phyloP scores from a whole-genome alignment of 2,797 vertebrate genomes.

The Anisognathus igniventris region DNA sequence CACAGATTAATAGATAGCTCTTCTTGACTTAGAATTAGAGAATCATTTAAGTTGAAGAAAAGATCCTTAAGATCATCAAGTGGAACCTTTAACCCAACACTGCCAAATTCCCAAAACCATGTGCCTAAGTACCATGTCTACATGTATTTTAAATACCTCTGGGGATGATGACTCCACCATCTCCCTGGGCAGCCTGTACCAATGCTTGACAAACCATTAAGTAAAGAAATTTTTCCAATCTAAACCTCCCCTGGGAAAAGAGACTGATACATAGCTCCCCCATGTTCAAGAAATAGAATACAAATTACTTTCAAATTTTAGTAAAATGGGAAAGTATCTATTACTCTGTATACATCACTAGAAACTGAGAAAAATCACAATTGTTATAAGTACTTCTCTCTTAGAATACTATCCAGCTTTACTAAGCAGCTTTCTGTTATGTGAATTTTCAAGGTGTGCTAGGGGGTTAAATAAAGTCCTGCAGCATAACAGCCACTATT shows the following conservation, averaged over 20 bases:
- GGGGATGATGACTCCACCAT: not conserved
- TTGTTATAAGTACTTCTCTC: not conserved
- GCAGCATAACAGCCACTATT: not conserved
- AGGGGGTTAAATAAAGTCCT: not conserved
- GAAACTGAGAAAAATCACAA: not conserved
- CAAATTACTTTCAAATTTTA: not conserved
- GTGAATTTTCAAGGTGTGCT: not conserved
- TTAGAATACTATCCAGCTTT: not conserved
- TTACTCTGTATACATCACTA: not conserved
- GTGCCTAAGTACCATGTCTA: not conserved
- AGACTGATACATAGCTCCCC: not conserved
- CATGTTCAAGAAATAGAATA: not conserved
- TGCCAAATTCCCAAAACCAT: not conserved
- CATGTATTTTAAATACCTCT: rapidly evolving
- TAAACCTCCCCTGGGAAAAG: not conserved
- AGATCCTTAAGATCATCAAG: not conserved
- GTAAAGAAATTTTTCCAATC: not conserved
- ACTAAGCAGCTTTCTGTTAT: not conserved
- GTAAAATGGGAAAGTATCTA: not conserved
- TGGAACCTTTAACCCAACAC: not conserved
- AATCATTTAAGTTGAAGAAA: not conserved
- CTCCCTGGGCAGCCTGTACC: not conserved
- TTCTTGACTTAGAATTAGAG: not conserved
- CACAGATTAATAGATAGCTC: not conserved
- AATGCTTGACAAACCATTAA: not conserved